Conservation (phyloP, 2,113 vertebrate genomes). For the Misgurnus mizolepis region DNA sequence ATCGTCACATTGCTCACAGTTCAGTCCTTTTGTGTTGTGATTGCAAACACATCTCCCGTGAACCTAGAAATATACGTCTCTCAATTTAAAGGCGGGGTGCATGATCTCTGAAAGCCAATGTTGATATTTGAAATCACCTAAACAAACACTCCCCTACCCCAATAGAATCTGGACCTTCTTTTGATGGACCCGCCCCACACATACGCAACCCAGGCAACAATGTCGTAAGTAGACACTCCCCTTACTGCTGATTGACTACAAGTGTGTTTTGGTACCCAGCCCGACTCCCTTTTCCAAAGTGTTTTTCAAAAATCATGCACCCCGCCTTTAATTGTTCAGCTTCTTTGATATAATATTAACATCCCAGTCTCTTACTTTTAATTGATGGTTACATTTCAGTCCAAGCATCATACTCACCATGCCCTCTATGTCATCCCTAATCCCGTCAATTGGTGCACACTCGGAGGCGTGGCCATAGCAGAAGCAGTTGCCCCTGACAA, state of each 20-base stretch:
- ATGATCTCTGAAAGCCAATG: too few relatives aligned
- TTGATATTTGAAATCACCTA: too few relatives aligned
- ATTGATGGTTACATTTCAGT: background rate
- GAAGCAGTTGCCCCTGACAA: conserved; percentile 95
- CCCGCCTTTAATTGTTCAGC: background rate
- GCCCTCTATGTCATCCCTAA: conserved; percentile 77
- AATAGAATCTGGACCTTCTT: too few relatives aligned
- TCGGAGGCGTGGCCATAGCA: conserved; percentile 93
- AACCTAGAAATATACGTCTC: conserved; percentile 64
- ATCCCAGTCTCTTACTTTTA: background rate
- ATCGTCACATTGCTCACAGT: conserved; percentile 79
- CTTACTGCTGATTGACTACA: too few relatives aligned
- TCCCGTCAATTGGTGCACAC: conserved; percentile 84
- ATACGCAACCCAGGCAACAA: too few relatives aligned
- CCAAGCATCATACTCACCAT: conserved; percentile 78
- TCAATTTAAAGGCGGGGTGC: too few relatives aligned
- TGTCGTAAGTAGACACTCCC: too few relatives aligned
- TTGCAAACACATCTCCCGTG: conserved; percentile 83
- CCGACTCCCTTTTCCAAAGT: too few relatives aligned
- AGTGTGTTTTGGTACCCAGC: too few relatives aligned
- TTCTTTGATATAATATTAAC: background rate
- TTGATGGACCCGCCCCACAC: too few relatives aligned
- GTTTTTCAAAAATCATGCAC: fast-evolving
- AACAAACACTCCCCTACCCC: too few relatives aligned
- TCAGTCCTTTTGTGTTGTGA: conserved; percentile 81